These are phyloP conservation scores for Tipula confusa DNA, from an alignment of 2,888 invertebrate genomes.

Conservation along the genomic window DNA sequence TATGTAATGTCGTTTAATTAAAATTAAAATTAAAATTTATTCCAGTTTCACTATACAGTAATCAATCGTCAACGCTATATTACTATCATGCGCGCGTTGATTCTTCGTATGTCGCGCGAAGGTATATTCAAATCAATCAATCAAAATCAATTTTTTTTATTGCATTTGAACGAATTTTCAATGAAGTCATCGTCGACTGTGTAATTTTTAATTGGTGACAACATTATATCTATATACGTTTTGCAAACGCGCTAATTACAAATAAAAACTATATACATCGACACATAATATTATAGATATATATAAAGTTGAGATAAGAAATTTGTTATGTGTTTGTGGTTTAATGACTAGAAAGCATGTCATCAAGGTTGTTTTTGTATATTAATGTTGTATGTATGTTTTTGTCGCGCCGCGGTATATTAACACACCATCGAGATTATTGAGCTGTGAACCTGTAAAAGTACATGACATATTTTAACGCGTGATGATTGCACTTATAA, in stretches of 20 bases:
- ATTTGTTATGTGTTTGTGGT: background rate
- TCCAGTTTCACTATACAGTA: background rate
- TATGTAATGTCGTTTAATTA: background rate
- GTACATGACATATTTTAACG: background rate
- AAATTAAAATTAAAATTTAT: background rate
- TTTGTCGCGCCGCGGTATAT: background rate
- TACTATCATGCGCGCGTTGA: background rate
- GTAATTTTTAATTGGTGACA: background rate
- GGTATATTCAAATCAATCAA: background rate
- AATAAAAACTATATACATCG: background rate
- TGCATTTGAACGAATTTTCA: background rate
- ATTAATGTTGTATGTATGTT: background rate
- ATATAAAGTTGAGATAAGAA: too few species aligned
- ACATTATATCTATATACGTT: too few species aligned
- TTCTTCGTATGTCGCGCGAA: background rate
- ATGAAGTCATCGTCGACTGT: background rate
- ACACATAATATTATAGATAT: background rate
- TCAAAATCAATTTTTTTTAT: background rate
- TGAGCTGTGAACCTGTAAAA: background rate
- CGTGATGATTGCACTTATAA: background rate
- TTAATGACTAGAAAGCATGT: constrained; percentile 9
- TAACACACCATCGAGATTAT: background rate
- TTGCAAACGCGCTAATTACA: background rate
- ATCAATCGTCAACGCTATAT: background rate
- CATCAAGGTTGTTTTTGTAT: background rate